Evolutionary conservation across 1,140 invertebrate genomes (phyloP), one percentile per base, ranked within the genome.

Genomic region (Acromyrmex echinatior): DNA sequence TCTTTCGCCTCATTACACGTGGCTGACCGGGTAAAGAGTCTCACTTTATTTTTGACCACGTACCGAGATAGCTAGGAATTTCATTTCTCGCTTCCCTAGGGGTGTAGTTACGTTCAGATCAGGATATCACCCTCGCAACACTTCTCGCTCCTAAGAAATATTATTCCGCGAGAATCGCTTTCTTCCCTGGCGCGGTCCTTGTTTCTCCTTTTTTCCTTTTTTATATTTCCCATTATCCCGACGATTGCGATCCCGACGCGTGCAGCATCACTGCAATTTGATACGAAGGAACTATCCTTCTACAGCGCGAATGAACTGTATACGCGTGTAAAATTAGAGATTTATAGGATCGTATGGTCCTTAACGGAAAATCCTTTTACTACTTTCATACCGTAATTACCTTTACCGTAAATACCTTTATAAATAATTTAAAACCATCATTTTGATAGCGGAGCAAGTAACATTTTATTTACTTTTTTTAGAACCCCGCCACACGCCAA

Each of bases 1-100:
- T 53, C 71, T 82, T 76, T 79, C 56, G 80, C 56, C 71, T 86
- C 62, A 84, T 90, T 90, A 90, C 89, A 85, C 86, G 62, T 71
- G 70, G 86, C 79, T 68, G 28, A 62, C 86, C 70, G 56, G 18
- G 68, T 87, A 90, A 90, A 85, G 80, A 85, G 86, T 86, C 70
- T 90, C 76, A 74, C 89, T 90, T 90, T 90, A 90, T 90, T 90
- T 90, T 90, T 90, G 86, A 90, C 89, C 89, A 90, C 88, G 86
- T 90, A 86, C 70, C 89, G 71, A 90, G 89, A 90, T 90, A 90
- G 89, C 88, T 77, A 70, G 79, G 88, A 90, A 90, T 90, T 90
- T 90, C 89, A 90, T 90, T 90, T 89, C 86, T 76, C 88, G 74
- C 88, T 35, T 82, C 86, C 89, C 66, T 82, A 70, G 80, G 88